A percentile compares a stretch with the other conserved stretches of the same genome.
Evolutionary conservation across 2,113 vertebrate genomes (phyloP).

Genomic region (Nycticorax nycticorax): DNA sequence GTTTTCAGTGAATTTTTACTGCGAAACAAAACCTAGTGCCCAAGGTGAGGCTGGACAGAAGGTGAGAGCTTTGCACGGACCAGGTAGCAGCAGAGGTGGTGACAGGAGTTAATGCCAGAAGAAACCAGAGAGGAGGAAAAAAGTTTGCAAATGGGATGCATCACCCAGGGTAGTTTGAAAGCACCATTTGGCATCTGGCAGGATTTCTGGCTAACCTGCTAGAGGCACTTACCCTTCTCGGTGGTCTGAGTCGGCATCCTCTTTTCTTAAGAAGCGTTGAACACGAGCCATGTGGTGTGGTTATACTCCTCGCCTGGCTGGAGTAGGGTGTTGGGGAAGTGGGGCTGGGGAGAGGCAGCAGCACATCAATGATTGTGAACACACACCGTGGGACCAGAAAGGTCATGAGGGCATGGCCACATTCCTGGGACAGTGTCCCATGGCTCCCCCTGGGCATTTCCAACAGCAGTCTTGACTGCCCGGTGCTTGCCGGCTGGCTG

Average conservation of each 20-base stretch:
- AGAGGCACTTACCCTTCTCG: background rate
- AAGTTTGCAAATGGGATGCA: background rate
- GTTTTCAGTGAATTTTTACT: background rate
- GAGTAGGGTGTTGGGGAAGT: constrained; percentile 85
- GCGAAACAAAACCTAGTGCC: background rate
- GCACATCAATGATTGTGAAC: background rate
- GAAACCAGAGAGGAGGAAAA: background rate
- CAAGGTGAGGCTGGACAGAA: background rate
- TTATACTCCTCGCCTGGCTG: constrained; percentile 82
- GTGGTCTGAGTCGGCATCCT: background rate
- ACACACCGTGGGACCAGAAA: fast-evolving
- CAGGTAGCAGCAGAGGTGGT: background rate
- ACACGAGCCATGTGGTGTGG: constrained; percentile 83
- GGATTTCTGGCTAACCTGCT: background rate
- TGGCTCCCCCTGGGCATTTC: background rate
- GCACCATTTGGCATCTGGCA: fast-evolving
- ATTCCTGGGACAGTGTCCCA: background rate
- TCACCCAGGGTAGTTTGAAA: background rate
- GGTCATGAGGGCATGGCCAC: fast-evolving
- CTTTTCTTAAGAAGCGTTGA: constrained; percentile 67
- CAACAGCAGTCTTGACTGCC: background rate
- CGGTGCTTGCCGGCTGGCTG: fast-evolving
- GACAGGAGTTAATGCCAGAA: background rate
- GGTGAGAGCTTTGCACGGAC: background rate
- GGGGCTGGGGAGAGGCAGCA: constrained; percentile 70